These are phyloP conservation scores for Drosophila pseudotalamancana DNA, from an alignment of 2,888 invertebrate genomes.

Conservation along the genomic window DNA sequence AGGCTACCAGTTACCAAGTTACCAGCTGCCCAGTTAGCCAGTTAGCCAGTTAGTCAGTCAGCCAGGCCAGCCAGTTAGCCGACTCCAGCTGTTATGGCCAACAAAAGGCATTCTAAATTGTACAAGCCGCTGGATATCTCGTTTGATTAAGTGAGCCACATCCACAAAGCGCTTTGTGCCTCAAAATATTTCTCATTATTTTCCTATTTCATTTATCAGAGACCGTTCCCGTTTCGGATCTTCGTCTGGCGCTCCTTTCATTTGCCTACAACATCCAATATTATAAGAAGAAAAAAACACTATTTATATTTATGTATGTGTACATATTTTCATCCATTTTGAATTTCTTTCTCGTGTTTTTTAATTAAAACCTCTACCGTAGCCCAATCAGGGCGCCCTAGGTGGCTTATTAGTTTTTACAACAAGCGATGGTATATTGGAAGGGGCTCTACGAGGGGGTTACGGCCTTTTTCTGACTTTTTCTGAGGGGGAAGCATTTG, in stretches of 20 bases:
- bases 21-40: background rate
- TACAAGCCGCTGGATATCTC: slow-evolving; percentile 81
- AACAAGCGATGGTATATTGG: slow-evolving; percentile 68
- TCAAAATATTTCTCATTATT: slow-evolving; percentile 77
- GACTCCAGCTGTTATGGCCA: slow-evolving; percentile 39
- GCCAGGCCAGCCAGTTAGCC: slow-evolving; percentile 11
- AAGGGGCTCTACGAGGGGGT: no score
- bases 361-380: slow-evolving; percentile 81
- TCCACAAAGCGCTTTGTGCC: slow-evolving; percentile 60
- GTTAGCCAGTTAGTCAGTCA: slow-evolving; percentile 1
- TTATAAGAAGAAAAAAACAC: slow-evolving; percentile 14
- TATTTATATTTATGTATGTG: slow-evolving; percentile 4
- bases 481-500: slow-evolving; percentile 15
- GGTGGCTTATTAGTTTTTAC: slow-evolving; percentile 81
- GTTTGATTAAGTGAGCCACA: slow-evolving; percentile 80
- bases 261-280: slow-evolving; percentile 42
- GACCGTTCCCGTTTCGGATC: slow-evolving; percentile 20
- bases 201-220: slow-evolving; percentile 77
- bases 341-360: slow-evolving; percentile 66
- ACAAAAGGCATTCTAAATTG: slow-evolving; percentile 78
- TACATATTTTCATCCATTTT: slow-evolving; percentile 36
- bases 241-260: slow-evolving; percentile 63
- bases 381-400: slow-evolving; percentile 83
- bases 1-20: slow-evolving; percentile 17
- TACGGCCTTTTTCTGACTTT: background rate